Conservation (phyloP, 2,888 invertebrate species). For the Leptinotarsa peninsularis region DNA sequence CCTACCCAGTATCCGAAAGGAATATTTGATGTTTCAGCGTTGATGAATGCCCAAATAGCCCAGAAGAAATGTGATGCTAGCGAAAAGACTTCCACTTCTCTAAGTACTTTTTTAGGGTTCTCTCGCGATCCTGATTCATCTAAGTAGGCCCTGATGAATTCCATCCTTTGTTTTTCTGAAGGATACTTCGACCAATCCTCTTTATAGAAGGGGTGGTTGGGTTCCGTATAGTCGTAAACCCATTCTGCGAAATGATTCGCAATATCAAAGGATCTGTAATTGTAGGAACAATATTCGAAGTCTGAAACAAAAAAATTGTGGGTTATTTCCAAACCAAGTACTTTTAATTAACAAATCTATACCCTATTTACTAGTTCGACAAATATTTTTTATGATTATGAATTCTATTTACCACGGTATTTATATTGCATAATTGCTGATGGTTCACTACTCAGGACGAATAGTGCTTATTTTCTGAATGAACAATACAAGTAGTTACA, state of each 20-base stretch:
- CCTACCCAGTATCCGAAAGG: conserved; percentile 95
- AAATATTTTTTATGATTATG: too few relatives aligned
- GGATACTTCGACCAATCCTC: conserved; percentile 79
- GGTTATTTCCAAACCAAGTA: too few relatives aligned
- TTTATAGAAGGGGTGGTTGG: conserved; percentile 81
- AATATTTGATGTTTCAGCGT: conserved; percentile 88
- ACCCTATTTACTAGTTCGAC: too few relatives aligned
- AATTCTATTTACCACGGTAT: too few relatives aligned
- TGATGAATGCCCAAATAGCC: conserved; percentile 92
- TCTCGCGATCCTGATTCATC: conserved; percentile 59
- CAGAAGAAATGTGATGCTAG: conserved; percentile 93
- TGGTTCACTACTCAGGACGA: too few relatives aligned
- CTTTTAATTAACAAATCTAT: too few relatives aligned
- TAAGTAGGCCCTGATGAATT: conserved; percentile 73
- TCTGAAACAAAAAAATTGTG: conserved; percentile 67
- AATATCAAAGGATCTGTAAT: conserved; percentile 91
- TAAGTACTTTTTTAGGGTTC: conserved; percentile 58
- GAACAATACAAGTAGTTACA: too few relatives aligned
- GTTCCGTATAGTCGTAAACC: conserved; percentile 88
- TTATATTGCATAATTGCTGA: too few relatives aligned
- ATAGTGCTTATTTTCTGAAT: too few relatives aligned
- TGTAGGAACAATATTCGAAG: conserved; percentile 96
- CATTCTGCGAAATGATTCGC: conserved; percentile 96
- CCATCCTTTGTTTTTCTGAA: conserved; percentile 78
- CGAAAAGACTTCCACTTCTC: conserved; percentile 86